Evolutionary conservation across 2,113 vertebrate species (phyloP).

Genomic region (Columba livia): DNA sequence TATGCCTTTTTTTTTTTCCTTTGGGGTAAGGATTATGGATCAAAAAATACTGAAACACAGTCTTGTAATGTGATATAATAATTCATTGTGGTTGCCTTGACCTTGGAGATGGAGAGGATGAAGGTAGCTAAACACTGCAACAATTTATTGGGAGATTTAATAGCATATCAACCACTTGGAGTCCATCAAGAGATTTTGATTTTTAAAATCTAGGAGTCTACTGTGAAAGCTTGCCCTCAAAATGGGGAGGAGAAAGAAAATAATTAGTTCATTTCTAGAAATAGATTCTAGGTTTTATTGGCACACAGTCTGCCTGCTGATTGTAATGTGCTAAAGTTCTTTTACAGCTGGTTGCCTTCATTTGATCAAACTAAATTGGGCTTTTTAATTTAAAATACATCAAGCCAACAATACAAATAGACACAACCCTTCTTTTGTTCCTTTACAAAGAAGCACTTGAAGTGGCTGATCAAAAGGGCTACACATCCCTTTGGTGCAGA

Average conservation of each 20-base stretch:
- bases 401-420: slow-evolving; percentile 8
- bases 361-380: background rate
- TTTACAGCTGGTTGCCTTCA: background rate
- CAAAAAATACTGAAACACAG: background rate
- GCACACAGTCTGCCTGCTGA: background rate
- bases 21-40: background rate
- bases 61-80: background rate
- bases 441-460: slow-evolving; percentile 23
- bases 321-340: background rate
- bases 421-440: background rate
- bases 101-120: background rate
- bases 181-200: background rate
- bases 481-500: background rate
- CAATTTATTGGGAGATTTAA: background rate
- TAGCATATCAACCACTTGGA: background rate
- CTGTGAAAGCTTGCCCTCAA: background rate
- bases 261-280: background rate
- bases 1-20: background rate
- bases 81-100: background rate
- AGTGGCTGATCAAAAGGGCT: slow-evolving; percentile 2
- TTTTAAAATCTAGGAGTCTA: background rate
- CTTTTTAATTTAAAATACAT: slow-evolving; percentile 6
- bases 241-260: background rate
- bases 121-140: background rate
- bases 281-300: background rate